Evolutionary conservation across 92 coral and sea anemone species (phyloP).

Genomic region (Heteractis magnifica): DNA sequence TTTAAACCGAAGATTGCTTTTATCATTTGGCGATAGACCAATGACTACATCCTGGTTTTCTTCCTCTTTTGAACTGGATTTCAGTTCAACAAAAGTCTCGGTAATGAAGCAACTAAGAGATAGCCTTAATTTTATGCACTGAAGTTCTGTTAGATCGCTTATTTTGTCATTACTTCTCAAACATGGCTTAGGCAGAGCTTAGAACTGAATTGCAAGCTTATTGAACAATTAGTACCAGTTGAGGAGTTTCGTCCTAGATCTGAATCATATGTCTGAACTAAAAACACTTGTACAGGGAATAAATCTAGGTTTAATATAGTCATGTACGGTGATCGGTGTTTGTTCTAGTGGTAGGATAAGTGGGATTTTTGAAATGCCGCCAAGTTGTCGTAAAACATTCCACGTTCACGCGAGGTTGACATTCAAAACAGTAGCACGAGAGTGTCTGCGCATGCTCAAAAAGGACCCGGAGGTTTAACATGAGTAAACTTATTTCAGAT

Average conservation of each 20-base stretch:
- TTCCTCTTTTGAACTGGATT: too few relatives aligned
- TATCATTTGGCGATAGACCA: too few relatives aligned
- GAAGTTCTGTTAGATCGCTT: constrained; percentile 6
- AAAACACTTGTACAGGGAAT: neutral
- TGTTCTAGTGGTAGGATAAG: neutral
- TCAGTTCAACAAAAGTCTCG: too few relatives aligned
- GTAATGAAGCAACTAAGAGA: neutral
- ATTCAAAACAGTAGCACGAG: neutral
- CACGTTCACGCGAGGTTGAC: neutral
- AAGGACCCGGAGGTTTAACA: too few relatives aligned
- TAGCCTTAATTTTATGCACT: neutral
- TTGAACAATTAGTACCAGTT: neutral
- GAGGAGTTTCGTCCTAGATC: neutral
- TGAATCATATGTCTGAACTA: neutral
- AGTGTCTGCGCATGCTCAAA: too few relatives aligned
- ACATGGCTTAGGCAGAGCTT: neutral
- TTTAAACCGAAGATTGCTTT: too few relatives aligned
- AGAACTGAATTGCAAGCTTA: neutral
- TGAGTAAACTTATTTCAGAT: too few relatives aligned
- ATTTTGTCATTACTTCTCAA: neutral
- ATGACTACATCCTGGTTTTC: too few relatives aligned
- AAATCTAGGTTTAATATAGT: neutral
- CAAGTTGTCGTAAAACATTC: neutral
- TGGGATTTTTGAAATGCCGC: neutral
- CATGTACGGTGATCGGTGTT: neutral